These are phyloP conservation scores for Eubasilissa regina DNA, from an alignment of 1,140 invertebrate species.

Conservation along the genomic window DNA sequence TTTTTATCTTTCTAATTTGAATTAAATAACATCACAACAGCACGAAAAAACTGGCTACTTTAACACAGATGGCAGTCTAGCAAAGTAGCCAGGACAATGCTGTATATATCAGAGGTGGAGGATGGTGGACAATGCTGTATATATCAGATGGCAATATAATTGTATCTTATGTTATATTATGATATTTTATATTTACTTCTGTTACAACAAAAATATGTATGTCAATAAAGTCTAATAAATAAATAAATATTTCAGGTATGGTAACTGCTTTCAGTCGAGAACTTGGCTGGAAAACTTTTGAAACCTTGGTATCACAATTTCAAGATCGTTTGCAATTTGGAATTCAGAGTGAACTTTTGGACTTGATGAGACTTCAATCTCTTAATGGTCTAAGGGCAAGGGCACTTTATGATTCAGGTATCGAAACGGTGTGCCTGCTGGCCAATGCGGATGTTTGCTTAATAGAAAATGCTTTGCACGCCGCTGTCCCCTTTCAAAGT, in stretches of 20 bases:
- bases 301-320: constrained; percentile 92
- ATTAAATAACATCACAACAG: no score
- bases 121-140: no score
- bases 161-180: no score
- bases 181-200: no score
- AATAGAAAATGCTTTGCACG: constrained; percentile 85
- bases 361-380: constrained; percentile 89
- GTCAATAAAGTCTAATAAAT: no score
- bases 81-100: no score
- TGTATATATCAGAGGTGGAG: no score
- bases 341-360: constrained; percentile 91
- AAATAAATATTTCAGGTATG: constrained; percentile 89
- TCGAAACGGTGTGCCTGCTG: constrained; percentile 83
- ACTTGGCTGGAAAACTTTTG: constrained; percentile 94
- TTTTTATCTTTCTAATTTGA: no score
- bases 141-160: no score
- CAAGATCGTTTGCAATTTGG: constrained; percentile 96
- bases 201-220: no score
- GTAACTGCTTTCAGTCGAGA: constrained; percentile 93
- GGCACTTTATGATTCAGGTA: constrained; percentile 88
- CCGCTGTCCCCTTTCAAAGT: constrained; percentile 88
- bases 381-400: constrained; percentile 90
- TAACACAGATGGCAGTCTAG: no score
- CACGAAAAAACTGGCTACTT: no score
- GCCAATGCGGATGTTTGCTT: constrained; percentile 80